Percentiles rank a stretch among this genome's conserved stretches.
Conservation (phyloP, 2,888 invertebrate genomes). For the Tuberolachnus salignus region DNA sequence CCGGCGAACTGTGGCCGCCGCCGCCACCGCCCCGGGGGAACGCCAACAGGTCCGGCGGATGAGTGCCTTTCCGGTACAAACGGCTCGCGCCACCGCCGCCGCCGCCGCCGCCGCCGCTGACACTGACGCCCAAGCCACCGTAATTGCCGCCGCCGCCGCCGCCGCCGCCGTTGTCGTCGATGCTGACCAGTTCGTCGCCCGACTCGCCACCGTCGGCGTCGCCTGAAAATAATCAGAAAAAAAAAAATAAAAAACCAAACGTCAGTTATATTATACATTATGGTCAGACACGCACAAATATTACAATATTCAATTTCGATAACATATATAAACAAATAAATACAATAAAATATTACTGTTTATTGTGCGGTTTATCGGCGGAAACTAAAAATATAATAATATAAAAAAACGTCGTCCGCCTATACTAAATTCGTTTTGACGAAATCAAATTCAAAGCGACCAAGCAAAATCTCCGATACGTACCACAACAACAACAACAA, state of each 20-base stretch:
- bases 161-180: constrained; percentile 50
- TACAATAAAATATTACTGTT: too few species aligned
- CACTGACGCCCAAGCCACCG: constrained; percentile 59
- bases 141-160: constrained; percentile 55
- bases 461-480: neutral
- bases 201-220: constrained; percentile 62
- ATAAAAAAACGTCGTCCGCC: too few species aligned
- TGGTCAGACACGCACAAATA: too few species aligned
- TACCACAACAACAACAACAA: too few species aligned
- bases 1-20: constrained; percentile 72
- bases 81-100: constrained; percentile 60
- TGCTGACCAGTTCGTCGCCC: constrained; percentile 58
- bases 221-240: constrained; percentile 62
- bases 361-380: too few species aligned
- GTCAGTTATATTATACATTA: too few species aligned
- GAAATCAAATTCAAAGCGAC: neutral
- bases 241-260: too few species aligned
- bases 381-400: too few species aligned
- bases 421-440: too few species aligned
- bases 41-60: constrained; percentile 82
- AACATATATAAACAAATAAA: too few species aligned
- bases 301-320: too few species aligned
- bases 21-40: constrained; percentile 67
- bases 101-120: constrained; percentile 53
- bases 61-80: constrained; percentile 60